Conservation (phyloP, 1,140 invertebrate species). For the Palaemon carinicauda region DNA sequence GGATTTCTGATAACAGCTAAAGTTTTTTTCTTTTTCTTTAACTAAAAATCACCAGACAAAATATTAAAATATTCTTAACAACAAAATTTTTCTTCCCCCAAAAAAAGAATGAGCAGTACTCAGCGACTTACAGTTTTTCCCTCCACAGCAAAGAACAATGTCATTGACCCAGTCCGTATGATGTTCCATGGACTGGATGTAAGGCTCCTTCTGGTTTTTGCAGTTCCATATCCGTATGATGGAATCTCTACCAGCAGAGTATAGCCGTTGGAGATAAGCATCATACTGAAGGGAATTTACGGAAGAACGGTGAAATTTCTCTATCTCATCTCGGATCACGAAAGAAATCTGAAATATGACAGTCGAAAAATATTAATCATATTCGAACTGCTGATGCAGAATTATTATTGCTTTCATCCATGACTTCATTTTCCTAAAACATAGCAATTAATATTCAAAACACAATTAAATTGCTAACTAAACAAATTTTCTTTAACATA, state of each 20-base stretch:
- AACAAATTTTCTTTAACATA: too few species aligned
- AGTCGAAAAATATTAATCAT: too few species aligned
- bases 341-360: constrained; percentile 83
- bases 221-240: constrained; percentile 97
- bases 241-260: constrained; percentile 97
- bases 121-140: constrained; percentile 81
- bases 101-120: neutral
- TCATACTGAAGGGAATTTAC: constrained; percentile 96
- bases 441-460: too few species aligned
- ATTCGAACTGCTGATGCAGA: too few species aligned
- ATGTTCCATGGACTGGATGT: constrained; percentile 93
- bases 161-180: constrained; percentile 99
- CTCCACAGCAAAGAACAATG: constrained; percentile 95
- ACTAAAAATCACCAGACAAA: too few species aligned
- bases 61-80: too few species aligned
- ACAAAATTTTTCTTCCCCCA: neutral
- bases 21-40: too few species aligned
- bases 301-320: constrained; percentile 91
- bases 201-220: constrained; percentile 77
- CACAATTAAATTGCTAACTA: too few species aligned
- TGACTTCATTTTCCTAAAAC: neutral
- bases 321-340: constrained; percentile 96
- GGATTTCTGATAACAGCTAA: too few species aligned
- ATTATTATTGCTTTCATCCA: neutral
- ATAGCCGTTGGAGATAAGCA: constrained; percentile 84